phyloP scores from a whole-genome alignment of 37 sponge, comb jelly and placozoan species.

The Agelas oroides region DNA sequence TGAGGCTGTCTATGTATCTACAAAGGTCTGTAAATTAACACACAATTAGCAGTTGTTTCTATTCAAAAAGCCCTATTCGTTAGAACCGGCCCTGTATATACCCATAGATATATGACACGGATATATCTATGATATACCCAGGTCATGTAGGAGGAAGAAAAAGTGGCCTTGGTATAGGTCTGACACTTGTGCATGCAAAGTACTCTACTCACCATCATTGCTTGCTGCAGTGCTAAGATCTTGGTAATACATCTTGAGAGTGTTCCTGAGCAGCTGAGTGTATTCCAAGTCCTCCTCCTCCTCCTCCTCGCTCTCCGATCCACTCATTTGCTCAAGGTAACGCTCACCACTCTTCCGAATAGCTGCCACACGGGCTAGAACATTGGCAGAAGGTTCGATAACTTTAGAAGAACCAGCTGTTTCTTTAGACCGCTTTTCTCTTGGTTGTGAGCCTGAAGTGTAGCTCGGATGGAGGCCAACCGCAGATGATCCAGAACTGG shows the following conservation, averaged over 20 bases:
- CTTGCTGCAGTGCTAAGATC: background rate
- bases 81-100: too few relatives aligned
- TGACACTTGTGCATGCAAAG: too few relatives aligned
- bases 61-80: too few relatives aligned
- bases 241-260: slow-evolving; percentile 20
- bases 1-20: too few relatives aligned
- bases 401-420: background rate
- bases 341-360: slow-evolving; percentile 29
- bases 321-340: background rate
- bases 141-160: too few relatives aligned
- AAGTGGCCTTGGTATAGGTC: background rate
- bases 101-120: too few relatives aligned
- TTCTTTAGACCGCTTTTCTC: background rate
- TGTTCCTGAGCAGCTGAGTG: background rate
- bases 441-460: background rate
- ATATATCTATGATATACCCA: too few relatives aligned
- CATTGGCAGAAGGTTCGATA: slow-evolving; percentile 2
- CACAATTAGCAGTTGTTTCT: too few relatives aligned
- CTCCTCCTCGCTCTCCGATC: slow-evolving; percentile 18
- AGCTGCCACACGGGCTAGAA: slow-evolving; percentile 12
- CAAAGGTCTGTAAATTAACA: too few relatives aligned
- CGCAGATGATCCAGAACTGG: background rate
- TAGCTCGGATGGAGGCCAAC: background rate
- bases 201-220: too few relatives aligned
- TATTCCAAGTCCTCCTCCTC: slow-evolving; percentile 22